Evolutionary conservation across 2,888 invertebrate genomes (phyloP).

Genomic region (Philhelius pedissequus): DNA sequence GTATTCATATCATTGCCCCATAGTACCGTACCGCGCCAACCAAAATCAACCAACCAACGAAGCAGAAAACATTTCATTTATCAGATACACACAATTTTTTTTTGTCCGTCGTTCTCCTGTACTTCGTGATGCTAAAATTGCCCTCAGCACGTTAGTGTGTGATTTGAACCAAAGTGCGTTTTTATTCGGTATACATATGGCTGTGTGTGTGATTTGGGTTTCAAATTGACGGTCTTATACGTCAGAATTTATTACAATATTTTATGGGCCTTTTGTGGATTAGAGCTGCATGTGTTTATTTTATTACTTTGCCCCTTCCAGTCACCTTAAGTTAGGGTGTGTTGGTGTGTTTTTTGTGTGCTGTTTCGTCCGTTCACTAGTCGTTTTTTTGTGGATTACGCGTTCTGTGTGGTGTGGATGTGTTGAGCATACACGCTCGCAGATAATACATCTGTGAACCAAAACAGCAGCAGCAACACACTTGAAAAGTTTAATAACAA

Average conservation of each 20-base stretch:
- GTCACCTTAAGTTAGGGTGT: background rate
- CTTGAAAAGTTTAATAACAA: constrained; percentile 53
- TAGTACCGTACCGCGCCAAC: constrained; percentile 41
- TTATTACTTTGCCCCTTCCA: constrained; percentile 52
- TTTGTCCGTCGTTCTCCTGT: background rate
- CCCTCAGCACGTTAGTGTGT: constrained; percentile 12
- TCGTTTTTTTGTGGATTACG: constrained; percentile 66
- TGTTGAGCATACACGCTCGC: constrained; percentile 41
- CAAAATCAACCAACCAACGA: constrained; percentile 59
- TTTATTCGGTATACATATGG: constrained; percentile 15
- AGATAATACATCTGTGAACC: constrained; percentile 54
- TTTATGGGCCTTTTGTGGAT: constrained; percentile 64
- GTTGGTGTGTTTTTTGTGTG: background rate
- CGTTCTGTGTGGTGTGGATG: constrained; percentile 62
- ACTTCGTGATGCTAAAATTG: constrained; percentile 10
- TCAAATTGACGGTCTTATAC: constrained; percentile 70
- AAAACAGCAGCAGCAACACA: constrained; percentile 56
- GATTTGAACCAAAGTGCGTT: background rate
- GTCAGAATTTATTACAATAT: constrained; percentile 70
- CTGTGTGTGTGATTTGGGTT: constrained; percentile 22
- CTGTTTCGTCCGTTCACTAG: constrained; percentile 29
- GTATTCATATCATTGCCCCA: background rate
- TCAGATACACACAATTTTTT: constrained; percentile 46
- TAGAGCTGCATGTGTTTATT: constrained; percentile 46
- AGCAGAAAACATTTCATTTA: constrained; percentile 56